Evolutionary conservation across 1,140 invertebrate genomes (phyloP).

Genomic region (Hypsibius dujardini): DNA sequence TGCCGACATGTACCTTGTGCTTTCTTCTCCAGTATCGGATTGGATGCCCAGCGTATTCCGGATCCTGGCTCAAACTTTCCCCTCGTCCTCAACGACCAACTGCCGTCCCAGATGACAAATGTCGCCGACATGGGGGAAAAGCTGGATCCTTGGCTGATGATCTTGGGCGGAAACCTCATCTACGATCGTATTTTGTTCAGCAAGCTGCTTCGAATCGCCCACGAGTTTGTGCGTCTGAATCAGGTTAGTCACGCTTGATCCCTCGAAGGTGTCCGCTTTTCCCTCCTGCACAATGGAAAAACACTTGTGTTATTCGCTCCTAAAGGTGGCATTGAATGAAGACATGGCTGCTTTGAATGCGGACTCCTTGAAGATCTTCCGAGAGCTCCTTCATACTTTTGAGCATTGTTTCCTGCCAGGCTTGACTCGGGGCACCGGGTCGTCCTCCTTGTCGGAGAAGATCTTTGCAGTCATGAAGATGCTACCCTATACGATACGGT

Average conservation of each 20-base stretch:
- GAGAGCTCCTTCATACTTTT: neutral
- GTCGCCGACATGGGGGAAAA: constrained; percentile 19
- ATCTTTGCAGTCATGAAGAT: neutral
- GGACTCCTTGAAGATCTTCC: neutral
- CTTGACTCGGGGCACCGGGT: neutral
- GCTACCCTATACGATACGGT: neutral
- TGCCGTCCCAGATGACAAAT: constrained; percentile 18
- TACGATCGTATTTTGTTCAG: neutral
- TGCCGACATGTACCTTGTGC: neutral
- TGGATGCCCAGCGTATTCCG: neutral
- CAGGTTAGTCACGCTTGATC: neutral
- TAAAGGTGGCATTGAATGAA: too few relatives aligned
- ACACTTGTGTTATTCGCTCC: too few relatives aligned
- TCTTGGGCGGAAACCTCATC: neutral
- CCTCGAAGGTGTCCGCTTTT: neutral
- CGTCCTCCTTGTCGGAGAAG: neutral
- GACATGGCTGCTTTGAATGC: neutral
- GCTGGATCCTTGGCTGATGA: constrained; percentile 13
- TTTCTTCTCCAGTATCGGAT: neutral
- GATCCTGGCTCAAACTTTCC: constrained; percentile 13
- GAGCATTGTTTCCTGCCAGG: constrained; percentile 11
- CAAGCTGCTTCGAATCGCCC: neutral
- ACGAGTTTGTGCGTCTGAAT: neutral
- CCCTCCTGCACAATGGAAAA: too few relatives aligned
- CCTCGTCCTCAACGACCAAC: constrained; percentile 20